Evolutionary conservation across 2,888 invertebrate species (phyloP).

Genomic region (Aphidoletes aphidimyza): DNA sequence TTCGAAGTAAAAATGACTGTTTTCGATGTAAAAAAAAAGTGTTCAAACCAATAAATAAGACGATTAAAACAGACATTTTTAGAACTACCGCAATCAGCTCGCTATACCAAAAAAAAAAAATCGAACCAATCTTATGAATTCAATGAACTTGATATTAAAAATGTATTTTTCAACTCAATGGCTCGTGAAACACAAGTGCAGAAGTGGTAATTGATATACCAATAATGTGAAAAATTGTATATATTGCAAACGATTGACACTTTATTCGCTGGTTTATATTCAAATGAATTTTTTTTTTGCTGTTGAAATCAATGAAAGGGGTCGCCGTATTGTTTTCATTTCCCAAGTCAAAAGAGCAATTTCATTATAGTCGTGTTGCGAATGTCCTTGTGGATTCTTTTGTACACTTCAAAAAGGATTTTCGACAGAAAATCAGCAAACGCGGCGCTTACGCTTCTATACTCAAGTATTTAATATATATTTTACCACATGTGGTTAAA

Average conservation of each 20-base stretch:
- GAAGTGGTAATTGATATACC: constrained; percentile 31
- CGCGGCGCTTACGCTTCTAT: background rate
- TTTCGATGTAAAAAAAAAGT: too few species aligned
- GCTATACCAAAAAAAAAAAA: too few species aligned
- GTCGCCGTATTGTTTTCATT: background rate
- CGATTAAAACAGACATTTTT: too few species aligned
- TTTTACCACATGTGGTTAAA: constrained; percentile 53
- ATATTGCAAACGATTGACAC: background rate
- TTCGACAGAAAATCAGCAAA: background rate
- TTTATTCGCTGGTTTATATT: background rate
- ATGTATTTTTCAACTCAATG: background rate
- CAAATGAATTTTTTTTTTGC: too few species aligned
- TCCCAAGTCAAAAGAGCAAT: constrained; percentile 44
- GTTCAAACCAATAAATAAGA: too few species aligned
- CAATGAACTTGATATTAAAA: background rate
- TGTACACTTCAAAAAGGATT: background rate
- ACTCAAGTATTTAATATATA: constrained; percentile 17
- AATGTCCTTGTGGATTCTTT: background rate
- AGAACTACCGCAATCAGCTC: too few species aligned
- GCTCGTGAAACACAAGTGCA: too few species aligned
- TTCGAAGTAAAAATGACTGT: too few species aligned
- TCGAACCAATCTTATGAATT: too few species aligned
- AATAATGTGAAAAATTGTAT: constrained; percentile 5
- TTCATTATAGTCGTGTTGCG: background rate
- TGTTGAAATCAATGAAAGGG: background rate